Conservation (phyloP, 2,888 invertebrate species). For the Ormia ochracea region DNA sequence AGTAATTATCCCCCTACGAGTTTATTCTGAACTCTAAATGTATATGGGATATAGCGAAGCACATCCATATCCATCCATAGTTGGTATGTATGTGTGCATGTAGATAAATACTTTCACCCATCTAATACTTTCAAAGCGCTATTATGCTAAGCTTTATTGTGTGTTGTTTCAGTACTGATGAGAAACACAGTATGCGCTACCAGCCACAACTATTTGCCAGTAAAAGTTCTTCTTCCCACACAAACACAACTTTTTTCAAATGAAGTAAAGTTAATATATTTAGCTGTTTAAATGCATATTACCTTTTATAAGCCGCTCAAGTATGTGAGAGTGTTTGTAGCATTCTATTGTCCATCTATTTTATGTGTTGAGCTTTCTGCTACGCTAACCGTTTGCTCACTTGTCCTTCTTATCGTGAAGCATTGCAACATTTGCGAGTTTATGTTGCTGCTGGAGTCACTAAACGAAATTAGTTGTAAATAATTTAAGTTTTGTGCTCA, state of each 20-base stretch:
- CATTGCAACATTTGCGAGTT: conserved; percentile 44
- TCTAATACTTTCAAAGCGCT: conserved; percentile 6
- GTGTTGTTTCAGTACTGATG: no score
- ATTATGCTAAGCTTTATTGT: conserved; percentile 45
- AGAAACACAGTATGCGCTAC: neutral
- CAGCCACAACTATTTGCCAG: neutral
- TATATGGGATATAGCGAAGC: neutral
- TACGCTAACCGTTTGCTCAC: conserved; percentile 7
- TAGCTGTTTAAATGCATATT: neutral
- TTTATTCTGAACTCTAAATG: no score
- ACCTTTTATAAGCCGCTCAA: neutral
- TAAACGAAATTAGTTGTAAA: conserved; percentile 70
- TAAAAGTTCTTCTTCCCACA: neutral
- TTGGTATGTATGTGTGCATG: neutral
- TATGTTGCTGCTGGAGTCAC: conserved; percentile 63
- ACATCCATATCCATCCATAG: neutral
- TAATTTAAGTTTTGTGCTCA: conserved; percentile 62
- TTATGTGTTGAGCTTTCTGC: neutral
- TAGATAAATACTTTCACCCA: neutral
- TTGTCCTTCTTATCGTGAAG: neutral
- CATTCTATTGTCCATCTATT: conserved; percentile 36
- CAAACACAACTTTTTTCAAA: conserved; percentile 3
- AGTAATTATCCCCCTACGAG: conserved; percentile 71
- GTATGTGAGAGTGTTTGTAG: conserved; percentile 2
- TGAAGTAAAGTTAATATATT: conserved; percentile 48